These are phyloP conservation scores for Oreortyx pictus DNA, from an alignment of 2,797 vertebrate species.

Conservation along the genomic window DNA sequence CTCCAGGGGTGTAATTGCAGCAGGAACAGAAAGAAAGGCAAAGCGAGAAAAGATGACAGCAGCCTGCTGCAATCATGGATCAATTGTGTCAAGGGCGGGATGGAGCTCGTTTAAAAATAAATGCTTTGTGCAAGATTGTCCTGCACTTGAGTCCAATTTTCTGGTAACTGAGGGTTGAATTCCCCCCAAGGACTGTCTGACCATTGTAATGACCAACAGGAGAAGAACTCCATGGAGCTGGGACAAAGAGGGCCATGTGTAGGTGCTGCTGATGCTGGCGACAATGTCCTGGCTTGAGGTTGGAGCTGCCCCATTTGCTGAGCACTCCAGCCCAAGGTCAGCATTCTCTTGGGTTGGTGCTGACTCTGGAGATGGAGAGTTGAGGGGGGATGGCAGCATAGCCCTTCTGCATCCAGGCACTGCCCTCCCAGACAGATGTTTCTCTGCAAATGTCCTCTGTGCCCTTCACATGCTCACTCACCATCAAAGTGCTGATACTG, in stretches of 20 bases:
- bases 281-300: neutral
- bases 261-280: neutral
- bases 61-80: slow-evolving; percentile 48
- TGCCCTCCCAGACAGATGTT: neutral
- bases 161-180: slow-evolving; percentile 33
- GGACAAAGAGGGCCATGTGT: neutral
- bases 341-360: neutral
- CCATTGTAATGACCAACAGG: neutral
- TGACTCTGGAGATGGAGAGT: neutral
- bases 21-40: slow-evolving; percentile 13
- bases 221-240: neutral
- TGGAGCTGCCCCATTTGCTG: neutral
- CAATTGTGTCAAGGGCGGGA: slow-evolving; percentile 55
- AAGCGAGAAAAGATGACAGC: slow-evolving; percentile 25
- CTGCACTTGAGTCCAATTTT: slow-evolving; percentile 41
- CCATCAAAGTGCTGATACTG: neutral
- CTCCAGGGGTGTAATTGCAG: slow-evolving; percentile 10
- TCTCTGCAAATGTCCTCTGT: neutral
- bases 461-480: neutral
- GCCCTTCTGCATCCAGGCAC: neutral
- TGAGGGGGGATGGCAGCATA: neutral
- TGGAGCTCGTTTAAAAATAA: slow-evolving; percentile 47
- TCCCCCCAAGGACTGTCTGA: slow-evolving; percentile 19
- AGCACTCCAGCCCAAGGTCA: neutral
- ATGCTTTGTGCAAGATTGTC: slow-evolving; percentile 25